Conservation (phyloP, 2,888 invertebrate species). For the Nephrocerus scutellatus region DNA sequence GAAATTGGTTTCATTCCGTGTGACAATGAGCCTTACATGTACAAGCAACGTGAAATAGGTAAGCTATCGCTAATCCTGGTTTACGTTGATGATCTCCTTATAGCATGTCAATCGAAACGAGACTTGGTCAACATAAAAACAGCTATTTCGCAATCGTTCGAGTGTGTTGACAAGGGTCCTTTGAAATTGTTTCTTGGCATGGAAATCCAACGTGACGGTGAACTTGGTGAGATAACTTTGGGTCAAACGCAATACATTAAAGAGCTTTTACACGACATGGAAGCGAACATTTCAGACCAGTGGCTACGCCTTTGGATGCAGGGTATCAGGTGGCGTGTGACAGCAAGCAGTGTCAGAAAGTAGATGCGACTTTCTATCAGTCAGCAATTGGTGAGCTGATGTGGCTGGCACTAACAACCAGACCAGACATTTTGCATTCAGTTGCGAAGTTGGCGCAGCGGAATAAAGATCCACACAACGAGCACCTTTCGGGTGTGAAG, state of each 20-base stretch:
- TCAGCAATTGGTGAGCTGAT: constrained; percentile 20
- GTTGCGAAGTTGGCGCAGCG: constrained; percentile 22
- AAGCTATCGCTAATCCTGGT: constrained; percentile 19
- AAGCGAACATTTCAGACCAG: no score
- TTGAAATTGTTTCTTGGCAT: constrained; percentile 9
- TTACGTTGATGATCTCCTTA: constrained; percentile 23
- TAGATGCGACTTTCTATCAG: constrained; percentile 14
- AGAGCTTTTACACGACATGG: constrained; percentile 8
- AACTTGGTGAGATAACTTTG: constrained; percentile 7
- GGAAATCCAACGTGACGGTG: no score
- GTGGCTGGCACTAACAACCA: constrained; percentile 20
- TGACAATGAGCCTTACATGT: constrained; percentile 19
- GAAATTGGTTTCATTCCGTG: constrained; percentile 19
- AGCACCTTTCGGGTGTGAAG: constrained; percentile 3
- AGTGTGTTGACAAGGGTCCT: constrained; percentile 12
- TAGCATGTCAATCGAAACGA: constrained; percentile 13
- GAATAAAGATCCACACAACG: constrained; percentile 3
- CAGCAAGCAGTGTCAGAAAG: constrained; percentile 8
- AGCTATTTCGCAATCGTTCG: no score
- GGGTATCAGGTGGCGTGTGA: constrained; percentile 19
- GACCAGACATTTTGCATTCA: constrained; percentile 23
- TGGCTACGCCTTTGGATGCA: no score
- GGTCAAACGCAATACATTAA: constrained; percentile 8
- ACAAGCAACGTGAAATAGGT: constrained; percentile 10
- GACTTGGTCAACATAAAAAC: no score